Base-by-base conservation (phyloP, 2,888 invertebrate genomes). In the Argyresthia goedartella region DNA sequence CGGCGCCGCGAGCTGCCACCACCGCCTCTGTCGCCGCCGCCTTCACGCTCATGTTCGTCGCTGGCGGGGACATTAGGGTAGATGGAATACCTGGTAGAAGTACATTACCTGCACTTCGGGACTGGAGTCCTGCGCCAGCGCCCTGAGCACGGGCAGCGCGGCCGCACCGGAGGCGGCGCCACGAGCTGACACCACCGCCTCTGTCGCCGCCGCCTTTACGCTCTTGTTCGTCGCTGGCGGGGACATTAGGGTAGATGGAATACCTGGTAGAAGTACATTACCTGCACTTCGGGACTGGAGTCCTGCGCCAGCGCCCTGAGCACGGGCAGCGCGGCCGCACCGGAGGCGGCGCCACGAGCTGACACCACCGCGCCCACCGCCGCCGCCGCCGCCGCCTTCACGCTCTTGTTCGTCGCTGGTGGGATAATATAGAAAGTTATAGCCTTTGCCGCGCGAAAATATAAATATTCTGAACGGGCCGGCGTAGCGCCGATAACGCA, bases 321-420 rank as follows among this genome's bases (percentile, higher is more conserved):
- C 69, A 99, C 97, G 42, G 97, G 97, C 62, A 99, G 94, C 72
- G 97, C 97, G 1, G 97, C 95, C 68, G 98, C 98, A 57, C 96
- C 96, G 1, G 97, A 96, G 1, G 98, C 96, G 6, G 98, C 96
- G 8, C 99, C 98, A 7, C 36, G 36, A 7, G 36, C 36, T 7
- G 8, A 9, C 36, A 9, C 36, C 36, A 36, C 0, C 98, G 97
- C 97, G 41, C 99, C 99, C n/a, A 98, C 88, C 0, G 98, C 97
- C 56, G 99, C 82, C 8, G 81, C 82, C 45, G 82, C 86, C 78
- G n/a, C n/a, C 84, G 52, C 58, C 75, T 81, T 8, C 81, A 66
- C n/a, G n/a, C n/a, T n/a, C 25, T 61, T 56, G 42, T 64, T 68
- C 45, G 78, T 82, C 53, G 52, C 59, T 8, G 71, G 60, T 0